Evolutionary conservation across 64 coral and sea anemone species (phyloP).

Genomic region (Anthopleura sola): DNA sequence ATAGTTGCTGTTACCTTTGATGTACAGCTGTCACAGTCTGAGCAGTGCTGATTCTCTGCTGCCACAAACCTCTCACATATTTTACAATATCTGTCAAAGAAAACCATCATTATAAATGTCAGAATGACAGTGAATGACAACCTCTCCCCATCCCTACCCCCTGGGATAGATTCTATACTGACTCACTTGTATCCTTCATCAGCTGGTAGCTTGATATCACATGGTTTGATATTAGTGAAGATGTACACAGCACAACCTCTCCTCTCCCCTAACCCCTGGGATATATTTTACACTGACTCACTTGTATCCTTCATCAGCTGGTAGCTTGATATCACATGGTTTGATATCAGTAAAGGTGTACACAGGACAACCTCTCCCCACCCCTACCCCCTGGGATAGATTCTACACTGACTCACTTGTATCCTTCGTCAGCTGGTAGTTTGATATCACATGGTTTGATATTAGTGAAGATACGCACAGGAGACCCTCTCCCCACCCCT

Average conservation of each 20-base stretch:
- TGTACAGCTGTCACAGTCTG: slow-evolving; percentile 67
- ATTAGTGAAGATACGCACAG: slow-evolving; percentile 89
- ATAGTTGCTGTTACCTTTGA: slow-evolving; percentile 70
- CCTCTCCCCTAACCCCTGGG: slow-evolving; percentile 2
- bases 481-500: background rate
- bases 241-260: slow-evolving; percentile 81
- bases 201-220: slow-evolving; percentile 61
- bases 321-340: slow-evolving; percentile 62
- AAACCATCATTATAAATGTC: background rate
- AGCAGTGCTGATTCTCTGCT: slow-evolving; percentile 87
- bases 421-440: slow-evolving; percentile 78
- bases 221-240: slow-evolving; percentile 79
- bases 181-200: slow-evolving; percentile 84
- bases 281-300: background rate
- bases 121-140: too few relatives aligned
- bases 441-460: slow-evolving; percentile 63
- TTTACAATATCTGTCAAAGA: slow-evolving; percentile 67
- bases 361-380: slow-evolving; percentile 75
- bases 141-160: background rate
- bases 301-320: slow-evolving; percentile 80
- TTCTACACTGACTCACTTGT: slow-evolving; percentile 38
- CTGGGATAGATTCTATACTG: background rate
- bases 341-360: slow-evolving; percentile 87
- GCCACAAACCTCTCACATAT: slow-evolving; percentile 73
- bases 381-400: background rate